Base-by-base conservation (phyloP, 2,113 vertebrate genomes). In the Polypterus bichir region DNA sequence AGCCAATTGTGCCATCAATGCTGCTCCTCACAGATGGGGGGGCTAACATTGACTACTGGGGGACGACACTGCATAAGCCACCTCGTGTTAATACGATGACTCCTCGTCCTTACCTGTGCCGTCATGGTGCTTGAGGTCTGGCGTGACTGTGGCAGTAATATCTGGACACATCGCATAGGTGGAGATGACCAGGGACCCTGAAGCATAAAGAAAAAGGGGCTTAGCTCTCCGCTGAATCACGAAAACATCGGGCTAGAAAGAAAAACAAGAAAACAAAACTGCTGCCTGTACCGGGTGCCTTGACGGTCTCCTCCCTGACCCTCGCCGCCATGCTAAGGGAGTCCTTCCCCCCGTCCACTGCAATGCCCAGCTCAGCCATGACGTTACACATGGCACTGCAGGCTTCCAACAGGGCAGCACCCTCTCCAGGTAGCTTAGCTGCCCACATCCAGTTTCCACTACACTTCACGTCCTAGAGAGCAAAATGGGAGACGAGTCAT, bases 381-480 rank as follows among this genome's bases (percentile, higher is more conserved):
- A 89, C 83, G 4, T 81, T 68, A 70, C 89, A 93, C 90, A 95
- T 89, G 49, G 92, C 92, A 49, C 74, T 74, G 64, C 92, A 95
- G 46, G 92, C 91, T 0, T 92, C 87, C 11, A 85, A 90, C 65
- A 95, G 74, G 47, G 74, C 74, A 0, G 85, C 86, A 0, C 92
- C 92, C 57, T 94, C 92, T 3, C 92, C 92, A 0, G 86, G 87
- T 10, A 93, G 83, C 75, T 93, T 93, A 11, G 92, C 92, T 0
- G 92, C 86, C 92, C 92, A 95, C 92, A 94, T 95, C 92, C 92
- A 95, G 79, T 95, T 95, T 4, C 89, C 92, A 7, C 92, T 95
- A 55, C 92, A 94, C 65, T 95, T 95, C 56, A 95, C 91, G 11
- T 94, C 92, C 92, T 95, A 59, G 9, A 44, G 62, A 67, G 2